Conservation (phyloP, 2,797 vertebrate genomes). For the Hoplostethus mediterraneus region DNA sequence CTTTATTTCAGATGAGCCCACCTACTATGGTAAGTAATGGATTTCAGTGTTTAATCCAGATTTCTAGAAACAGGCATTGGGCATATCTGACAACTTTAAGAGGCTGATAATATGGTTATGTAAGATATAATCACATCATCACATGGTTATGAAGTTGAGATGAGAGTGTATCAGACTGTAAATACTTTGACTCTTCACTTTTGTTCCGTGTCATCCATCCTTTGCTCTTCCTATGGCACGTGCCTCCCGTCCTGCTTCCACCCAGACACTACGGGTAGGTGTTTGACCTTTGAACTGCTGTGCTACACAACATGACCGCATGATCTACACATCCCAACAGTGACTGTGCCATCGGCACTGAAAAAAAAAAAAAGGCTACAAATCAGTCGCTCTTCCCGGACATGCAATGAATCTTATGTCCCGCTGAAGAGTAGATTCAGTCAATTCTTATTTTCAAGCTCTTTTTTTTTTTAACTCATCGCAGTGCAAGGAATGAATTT, state of each 20-base stretch:
- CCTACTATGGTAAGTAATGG: slow-evolving; percentile 70
- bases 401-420: not conserved
- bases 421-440: not conserved
- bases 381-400: not conserved
- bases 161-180: not conserved
- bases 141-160: not conserved
- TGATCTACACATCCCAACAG: not conserved
- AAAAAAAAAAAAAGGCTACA: not conserved
- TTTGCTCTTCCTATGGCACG: slow-evolving; percentile 15
- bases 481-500: not conserved
- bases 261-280: slow-evolving; percentile 71
- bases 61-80: not conserved
- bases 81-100: not conserved
- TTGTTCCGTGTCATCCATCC: slow-evolving; percentile 19
- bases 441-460: no score
- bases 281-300: not conserved
- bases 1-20: slow-evolving; percentile 52
- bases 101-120: not conserved
- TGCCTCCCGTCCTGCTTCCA: not conserved
- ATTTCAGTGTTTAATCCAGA: not conserved
- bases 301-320: not conserved
- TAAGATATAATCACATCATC: not conserved
- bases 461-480: no score
- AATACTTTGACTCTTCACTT: not conserved
- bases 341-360: not conserved